phyloP scores from a whole-genome alignment of 2,113 vertebrate genomes.

The Merops nubicus region DNA sequence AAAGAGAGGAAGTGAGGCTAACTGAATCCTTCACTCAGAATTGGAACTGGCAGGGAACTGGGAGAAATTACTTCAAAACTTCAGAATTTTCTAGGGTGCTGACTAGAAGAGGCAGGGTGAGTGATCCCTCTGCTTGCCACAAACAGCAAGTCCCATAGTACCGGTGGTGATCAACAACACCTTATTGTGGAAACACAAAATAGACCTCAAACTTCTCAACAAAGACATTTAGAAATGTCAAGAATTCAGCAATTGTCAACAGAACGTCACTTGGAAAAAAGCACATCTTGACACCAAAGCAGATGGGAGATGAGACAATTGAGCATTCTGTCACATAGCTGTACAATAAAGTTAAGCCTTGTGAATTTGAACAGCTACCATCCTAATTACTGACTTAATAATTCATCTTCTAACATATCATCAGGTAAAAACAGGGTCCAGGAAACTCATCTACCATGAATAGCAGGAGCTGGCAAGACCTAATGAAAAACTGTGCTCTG shows the following conservation, averaged over 20 bases:
- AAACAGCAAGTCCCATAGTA: neutral
- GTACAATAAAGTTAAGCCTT: neutral
- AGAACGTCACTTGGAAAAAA: conserved; percentile 48
- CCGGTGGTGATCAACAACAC: neutral
- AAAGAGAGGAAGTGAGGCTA: neutral
- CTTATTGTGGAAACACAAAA: conserved; percentile 1
- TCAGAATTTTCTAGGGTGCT: neutral
- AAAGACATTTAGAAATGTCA: conserved; percentile 61
- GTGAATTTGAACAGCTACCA: neutral
- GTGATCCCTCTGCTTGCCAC: neutral
- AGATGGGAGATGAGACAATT: conserved; percentile 58
- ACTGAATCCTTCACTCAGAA: conserved; percentile 1
- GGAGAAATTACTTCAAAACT: neutral
- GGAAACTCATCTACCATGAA: neutral
- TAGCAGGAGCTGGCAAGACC: neutral
- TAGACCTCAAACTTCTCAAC: conserved; percentile 38
- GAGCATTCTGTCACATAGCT: neutral
- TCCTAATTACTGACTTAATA: neutral
- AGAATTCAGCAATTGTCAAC: conserved; percentile 46
- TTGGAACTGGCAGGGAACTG: neutral
- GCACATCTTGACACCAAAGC: conserved; percentile 52
- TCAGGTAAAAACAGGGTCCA: neutral
- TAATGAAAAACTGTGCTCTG: neutral
- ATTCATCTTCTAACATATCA: neutral
- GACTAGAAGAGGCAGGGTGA: neutral